Evolutionary conservation across 2,113 vertebrate species (phyloP), one percentile per base, ranked within the genome.

Genomic region (Carollia perspicillata): DNA sequence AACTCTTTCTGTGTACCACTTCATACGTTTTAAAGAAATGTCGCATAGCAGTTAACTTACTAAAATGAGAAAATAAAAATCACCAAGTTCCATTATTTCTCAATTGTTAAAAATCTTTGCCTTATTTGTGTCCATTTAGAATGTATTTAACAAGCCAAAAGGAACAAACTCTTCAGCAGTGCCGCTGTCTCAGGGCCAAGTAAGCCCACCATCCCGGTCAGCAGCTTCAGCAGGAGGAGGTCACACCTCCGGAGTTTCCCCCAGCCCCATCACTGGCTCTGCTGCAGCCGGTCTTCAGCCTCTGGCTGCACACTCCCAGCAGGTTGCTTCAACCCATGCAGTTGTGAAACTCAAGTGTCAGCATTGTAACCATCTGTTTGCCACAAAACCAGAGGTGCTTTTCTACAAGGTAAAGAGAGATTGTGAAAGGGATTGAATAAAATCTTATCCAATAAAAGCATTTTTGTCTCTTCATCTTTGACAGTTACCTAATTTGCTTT

Each of bases 351-450:
- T 99, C 92, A 98, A 84, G 96, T 99, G 99, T 97, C 98, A 98
- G 60, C 98, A 99, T 93, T 99, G 99, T 95, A 95, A 89, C 81
- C 97, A 98, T 1, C 97, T 91, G 6, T 99, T 99, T 94, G 97
- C 97, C 51, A 98, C 97, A 94, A 99, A 99, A 96, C 99, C 99
- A 0, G 99, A 99, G 28, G 96, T 99, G 90, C 97, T 99, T 53
- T 99, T 99, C 93, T 99, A 99, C 86, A 99, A 99, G 99, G 99
- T 99, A 99, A 96, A 89, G 71, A 40, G 42, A 77, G 16, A 4
- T 63, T 8, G 0, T 58, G 28, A 77, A 91, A 89, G 81, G 63
- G 18, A n/a, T 30, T 51, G 40, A 84, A 58, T 90, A 35, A 84
- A 55, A 95, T 49, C 16, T 35, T 71, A 87, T 8, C 84, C 58